Percentiles rank a stretch among this genome's conserved stretches.
Evolutionary conservation across 2,113 vertebrate genomes (phyloP).

Genomic region (Tragelaphus scriptus): DNA sequence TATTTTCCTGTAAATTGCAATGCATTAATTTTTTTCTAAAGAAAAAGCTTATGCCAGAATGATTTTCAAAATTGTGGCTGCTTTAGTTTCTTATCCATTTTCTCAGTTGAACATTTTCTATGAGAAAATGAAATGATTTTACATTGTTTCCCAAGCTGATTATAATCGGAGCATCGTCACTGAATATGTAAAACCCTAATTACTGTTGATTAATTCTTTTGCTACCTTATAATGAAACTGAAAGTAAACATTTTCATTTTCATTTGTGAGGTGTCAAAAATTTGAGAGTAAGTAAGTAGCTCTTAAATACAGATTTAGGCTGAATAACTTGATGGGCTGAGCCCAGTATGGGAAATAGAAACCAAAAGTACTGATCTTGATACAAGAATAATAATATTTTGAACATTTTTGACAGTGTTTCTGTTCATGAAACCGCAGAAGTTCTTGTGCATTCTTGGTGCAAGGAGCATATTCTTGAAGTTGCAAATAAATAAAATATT

Average conservation of each 20-base stretch:
- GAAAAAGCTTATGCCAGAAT: not conserved
- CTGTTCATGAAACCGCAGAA: not conserved
- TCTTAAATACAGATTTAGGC: not conserved
- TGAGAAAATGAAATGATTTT: not conserved
- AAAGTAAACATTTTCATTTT: conserved; percentile 41
- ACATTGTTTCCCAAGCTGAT: not conserved
- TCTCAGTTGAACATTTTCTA: not conserved
- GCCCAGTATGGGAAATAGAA: not conserved
- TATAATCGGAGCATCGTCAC: not conserved
- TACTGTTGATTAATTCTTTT: not conserved
- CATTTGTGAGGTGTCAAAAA: not conserved
- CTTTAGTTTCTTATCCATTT: not conserved
- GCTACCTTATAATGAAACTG: not conserved
- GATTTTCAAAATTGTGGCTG: not conserved
- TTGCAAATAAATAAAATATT: not conserved
- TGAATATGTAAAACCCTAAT: not conserved
- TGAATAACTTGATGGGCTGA: not conserved
- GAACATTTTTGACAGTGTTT: not conserved
- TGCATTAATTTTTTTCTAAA: not conserved
- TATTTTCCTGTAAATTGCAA: not conserved
- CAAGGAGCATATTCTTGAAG: not conserved
- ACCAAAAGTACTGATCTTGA: not conserved
- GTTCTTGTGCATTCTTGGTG: not conserved
- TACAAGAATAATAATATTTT: not conserved
- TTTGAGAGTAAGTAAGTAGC: not conserved